Evolutionary conservation across 2,888 invertebrate species (phyloP).

Genomic region (Amphipyra tragopoginis): DNA sequence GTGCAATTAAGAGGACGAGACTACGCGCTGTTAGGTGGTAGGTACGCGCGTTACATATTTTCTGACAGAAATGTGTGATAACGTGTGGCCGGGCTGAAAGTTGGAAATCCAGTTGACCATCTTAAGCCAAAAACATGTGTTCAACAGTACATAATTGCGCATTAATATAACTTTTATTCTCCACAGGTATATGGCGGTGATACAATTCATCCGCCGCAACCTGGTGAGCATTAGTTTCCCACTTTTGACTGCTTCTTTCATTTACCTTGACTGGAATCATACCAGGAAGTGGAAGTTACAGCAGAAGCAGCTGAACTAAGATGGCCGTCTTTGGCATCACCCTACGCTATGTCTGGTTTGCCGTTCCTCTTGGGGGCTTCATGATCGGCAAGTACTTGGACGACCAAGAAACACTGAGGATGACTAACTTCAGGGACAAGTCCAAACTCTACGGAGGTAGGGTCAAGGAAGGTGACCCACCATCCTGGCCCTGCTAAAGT

Average conservation of each 20-base stretch:
- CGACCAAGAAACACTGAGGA: slow-evolving; percentile 92
- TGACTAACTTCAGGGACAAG: slow-evolving; percentile 94
- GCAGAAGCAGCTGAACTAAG: slow-evolving; percentile 69
- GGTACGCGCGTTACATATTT: too few relatives aligned
- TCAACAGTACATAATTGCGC: background rate
- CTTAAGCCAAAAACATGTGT: too few relatives aligned
- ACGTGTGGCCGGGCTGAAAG: too few relatives aligned
- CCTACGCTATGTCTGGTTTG: slow-evolving; percentile 83
- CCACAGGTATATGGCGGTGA: slow-evolving; percentile 88
- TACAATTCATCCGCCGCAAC: slow-evolving; percentile 90
- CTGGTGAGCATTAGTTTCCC: slow-evolving; percentile 92
- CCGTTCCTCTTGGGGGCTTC: slow-evolving; percentile 90
- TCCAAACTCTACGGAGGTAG: slow-evolving; percentile 93
- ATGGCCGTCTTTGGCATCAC: slow-evolving; percentile 91
- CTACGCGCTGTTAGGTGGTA: too few relatives aligned
- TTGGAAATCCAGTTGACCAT: too few relatives aligned
- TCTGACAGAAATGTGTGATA: too few relatives aligned
- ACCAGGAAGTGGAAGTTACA: slow-evolving; percentile 93
- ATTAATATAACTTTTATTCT: slow-evolving; percentile 19
- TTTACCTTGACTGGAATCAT: slow-evolving; percentile 93
- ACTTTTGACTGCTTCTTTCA: slow-evolving; percentile 87
- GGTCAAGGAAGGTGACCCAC: slow-evolving; percentile 91
- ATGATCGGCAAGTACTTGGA: slow-evolving; percentile 92
- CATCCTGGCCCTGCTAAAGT: slow-evolving; percentile 93
- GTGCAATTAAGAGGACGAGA: too few relatives aligned